Conservation (phyloP, 2,888 invertebrate species). For the Drosophila paramelanica region DNA sequence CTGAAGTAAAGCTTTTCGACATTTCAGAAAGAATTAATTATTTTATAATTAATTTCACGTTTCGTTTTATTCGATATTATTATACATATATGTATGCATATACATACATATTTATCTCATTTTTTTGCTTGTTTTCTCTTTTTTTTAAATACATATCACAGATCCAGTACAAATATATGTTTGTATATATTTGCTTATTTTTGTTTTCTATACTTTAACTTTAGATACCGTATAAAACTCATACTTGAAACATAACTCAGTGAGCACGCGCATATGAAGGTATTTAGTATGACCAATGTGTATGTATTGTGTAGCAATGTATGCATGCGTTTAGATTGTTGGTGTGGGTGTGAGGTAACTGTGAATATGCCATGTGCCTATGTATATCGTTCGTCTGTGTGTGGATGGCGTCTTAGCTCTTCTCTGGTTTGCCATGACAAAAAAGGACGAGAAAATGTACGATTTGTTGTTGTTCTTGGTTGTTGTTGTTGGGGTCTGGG, state of each 20-base stretch:
- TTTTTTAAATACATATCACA: slow-evolving; percentile 84
- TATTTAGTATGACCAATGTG: slow-evolving; percentile 58
- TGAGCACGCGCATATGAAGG: slow-evolving; percentile 65
- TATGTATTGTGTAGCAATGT: slow-evolving; percentile 29
- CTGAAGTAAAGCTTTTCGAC: slow-evolving; percentile 60
- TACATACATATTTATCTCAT: slow-evolving; percentile 50
- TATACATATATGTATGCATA: slow-evolving; percentile 69
- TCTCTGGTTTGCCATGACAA: slow-evolving; percentile 51
- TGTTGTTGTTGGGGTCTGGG: slow-evolving; percentile 37
- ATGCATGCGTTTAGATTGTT: slow-evolving; percentile 17
- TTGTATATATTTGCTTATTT: slow-evolving; percentile 69
- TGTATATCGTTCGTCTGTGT: slow-evolving; percentile 10
- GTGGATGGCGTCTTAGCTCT: slow-evolving; percentile 25
- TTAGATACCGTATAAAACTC: slow-evolving; percentile 69
- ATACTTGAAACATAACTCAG: slow-evolving; percentile 77
- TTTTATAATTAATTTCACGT: slow-evolving; percentile 73
- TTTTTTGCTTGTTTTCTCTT: slow-evolving; percentile 49
- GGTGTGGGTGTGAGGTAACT: slow-evolving; percentile 16
- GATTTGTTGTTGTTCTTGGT: slow-evolving; percentile 24
- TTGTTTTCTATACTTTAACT: slow-evolving; percentile 66
- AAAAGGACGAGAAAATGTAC: slow-evolving; percentile 53
- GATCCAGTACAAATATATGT: slow-evolving; percentile 84
- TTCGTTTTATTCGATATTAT: slow-evolving; percentile 60
- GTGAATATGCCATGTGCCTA: slow-evolving; percentile 38
- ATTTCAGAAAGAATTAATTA: slow-evolving; percentile 74